These are phyloP conservation scores for Pantherophis guttatus DNA, from an alignment of 2,113 vertebrate species.

Conservation along the genomic window DNA sequence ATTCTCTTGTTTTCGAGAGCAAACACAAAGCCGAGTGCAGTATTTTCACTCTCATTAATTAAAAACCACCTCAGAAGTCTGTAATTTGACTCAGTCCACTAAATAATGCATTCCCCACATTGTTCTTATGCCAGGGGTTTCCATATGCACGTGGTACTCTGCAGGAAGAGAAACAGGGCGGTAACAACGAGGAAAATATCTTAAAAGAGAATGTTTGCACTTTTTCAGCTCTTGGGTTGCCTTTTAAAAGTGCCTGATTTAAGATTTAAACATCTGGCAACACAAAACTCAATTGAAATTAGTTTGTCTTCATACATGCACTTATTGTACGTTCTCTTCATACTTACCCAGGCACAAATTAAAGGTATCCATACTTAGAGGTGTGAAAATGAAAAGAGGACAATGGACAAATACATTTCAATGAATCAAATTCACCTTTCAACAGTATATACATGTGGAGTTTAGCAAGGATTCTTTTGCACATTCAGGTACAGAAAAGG, in stretches of 20 bases:
- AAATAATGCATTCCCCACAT: not conserved
- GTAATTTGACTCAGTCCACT: not conserved
- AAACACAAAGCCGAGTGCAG: not conserved
- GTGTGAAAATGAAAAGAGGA: not conserved
- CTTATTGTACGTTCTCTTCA: not conserved
- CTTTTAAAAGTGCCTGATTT: not conserved
- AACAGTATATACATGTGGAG: not conserved
- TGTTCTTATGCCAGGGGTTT: not conserved
- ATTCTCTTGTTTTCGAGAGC: not conserved
- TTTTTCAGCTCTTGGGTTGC: not conserved
- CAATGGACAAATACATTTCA: not conserved
- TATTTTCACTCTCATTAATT: not conserved
- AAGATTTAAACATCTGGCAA: not conserved
- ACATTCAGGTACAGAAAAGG: not conserved
- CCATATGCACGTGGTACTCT: not conserved
- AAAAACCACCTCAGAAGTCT: not conserved
- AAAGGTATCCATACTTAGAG: not conserved
- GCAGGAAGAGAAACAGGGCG: not conserved
- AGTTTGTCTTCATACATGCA: not conserved
- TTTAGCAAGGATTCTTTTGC: not conserved
- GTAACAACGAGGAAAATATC: not conserved
- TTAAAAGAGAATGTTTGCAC: not conserved
- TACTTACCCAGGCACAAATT: not conserved
- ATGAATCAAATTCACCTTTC: not conserved
- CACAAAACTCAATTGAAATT: not conserved